Evolutionary conservation across 2,888 invertebrate species (phyloP).

Genomic region (Pammene aurita): DNA sequence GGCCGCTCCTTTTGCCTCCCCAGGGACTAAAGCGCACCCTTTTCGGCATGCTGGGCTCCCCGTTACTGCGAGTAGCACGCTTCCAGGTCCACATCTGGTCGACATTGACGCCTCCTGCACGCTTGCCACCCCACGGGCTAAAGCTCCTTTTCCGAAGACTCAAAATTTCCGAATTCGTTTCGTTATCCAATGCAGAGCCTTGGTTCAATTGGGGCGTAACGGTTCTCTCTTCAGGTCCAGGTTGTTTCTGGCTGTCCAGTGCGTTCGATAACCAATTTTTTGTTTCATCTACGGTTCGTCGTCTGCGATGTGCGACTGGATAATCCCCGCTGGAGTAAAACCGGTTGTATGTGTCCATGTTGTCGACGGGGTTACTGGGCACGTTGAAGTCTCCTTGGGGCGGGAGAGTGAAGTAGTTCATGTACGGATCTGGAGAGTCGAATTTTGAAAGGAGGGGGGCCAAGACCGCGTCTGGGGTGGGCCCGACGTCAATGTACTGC

Average conservation of each 20-base stretch:
- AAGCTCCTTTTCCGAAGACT: conserved; percentile 67
- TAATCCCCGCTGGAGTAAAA: conserved; percentile 49
- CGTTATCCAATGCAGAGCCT: conserved; percentile 55
- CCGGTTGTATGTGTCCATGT: conserved; percentile 43
- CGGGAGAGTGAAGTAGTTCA: conserved; percentile 60
- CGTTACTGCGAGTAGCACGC: conserved; percentile 55
- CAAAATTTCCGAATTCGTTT: conserved; percentile 49
- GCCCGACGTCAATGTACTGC: conserved; percentile 67
- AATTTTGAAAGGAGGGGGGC: conserved; percentile 55
- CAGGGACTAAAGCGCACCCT: conserved; percentile 77
- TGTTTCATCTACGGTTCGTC: conserved; percentile 49
- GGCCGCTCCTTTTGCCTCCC: conserved; percentile 77
- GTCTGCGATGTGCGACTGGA: conserved; percentile 46
- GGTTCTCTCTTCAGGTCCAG: conserved; percentile 49
- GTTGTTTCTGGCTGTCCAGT: conserved; percentile 59
- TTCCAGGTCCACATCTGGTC: conserved; percentile 76
- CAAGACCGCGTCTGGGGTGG: conserved; percentile 53
- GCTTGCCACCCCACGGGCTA: conserved; percentile 78
- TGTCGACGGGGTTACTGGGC: conserved; percentile 30
- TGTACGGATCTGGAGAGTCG: conserved; percentile 59
- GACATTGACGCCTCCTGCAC: conserved; percentile 49
- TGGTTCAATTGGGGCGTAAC: conserved; percentile 52
- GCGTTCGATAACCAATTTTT: conserved; percentile 61
- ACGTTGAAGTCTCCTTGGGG: conserved; percentile 49
- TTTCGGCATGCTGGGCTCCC: conserved; percentile 78